Evolutionary conservation across 2,113 vertebrate genomes (phyloP).

Genomic region (Danio rerio): DNA sequence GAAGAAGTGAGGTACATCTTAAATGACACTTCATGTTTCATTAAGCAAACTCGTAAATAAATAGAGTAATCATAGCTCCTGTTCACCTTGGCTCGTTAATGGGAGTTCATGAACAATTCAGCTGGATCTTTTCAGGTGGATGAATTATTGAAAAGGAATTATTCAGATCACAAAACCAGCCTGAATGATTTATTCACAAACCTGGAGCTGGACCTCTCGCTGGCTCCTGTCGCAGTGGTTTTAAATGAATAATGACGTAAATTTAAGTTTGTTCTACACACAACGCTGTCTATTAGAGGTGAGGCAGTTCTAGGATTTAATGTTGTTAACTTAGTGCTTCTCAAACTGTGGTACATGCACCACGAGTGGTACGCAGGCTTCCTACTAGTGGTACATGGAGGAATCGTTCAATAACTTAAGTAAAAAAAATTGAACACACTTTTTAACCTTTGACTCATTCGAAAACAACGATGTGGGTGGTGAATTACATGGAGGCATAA

Average conservation of each 20-base stretch:
- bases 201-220: neutral
- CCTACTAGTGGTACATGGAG: too few species aligned
- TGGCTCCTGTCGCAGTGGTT: neutral
- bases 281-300: too few species aligned
- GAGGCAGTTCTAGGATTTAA: too few species aligned
- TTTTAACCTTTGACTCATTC: too few species aligned
- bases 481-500: too few species aligned
- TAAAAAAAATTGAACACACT: too few species aligned
- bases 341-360: too few species aligned
- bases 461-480: too few species aligned
- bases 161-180: neutral
- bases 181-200: slow-evolving; percentile 14
- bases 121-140: neutral
- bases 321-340: too few species aligned
- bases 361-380: too few species aligned
- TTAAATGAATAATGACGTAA: neutral
- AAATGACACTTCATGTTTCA: neutral
- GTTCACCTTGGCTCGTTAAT: neutral
- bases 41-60: neutral
- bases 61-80: neutral
- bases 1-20: neutral
- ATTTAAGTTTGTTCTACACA: neutral
- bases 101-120: neutral
- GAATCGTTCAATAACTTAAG: too few species aligned
- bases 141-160: neutral